Percentiles rank a stretch among this genome's conserved stretches.
phyloP scores from a whole-genome alignment of 2,797 vertebrate genomes.

The Spondyliosoma cantharus region DNA sequence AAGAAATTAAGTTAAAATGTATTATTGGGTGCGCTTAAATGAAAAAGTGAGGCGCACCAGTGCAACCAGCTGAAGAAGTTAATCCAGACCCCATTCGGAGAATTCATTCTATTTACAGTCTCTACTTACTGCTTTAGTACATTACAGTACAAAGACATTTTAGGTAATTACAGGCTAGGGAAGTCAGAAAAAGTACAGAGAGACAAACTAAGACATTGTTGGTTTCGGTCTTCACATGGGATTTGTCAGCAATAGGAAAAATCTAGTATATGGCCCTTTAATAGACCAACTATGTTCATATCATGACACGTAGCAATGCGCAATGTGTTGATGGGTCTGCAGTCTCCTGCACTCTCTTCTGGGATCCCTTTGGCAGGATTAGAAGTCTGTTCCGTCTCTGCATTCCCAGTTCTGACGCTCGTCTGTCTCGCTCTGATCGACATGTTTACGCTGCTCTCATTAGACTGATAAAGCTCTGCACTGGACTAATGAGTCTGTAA shows the following conservation, averaged over 20 bases:
- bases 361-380: slow-evolving; percentile 17
- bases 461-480: slow-evolving; percentile 54
- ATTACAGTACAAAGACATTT: background rate
- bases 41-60: too few relatives aligned
- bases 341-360: slow-evolving; percentile 23
- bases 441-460: slow-evolving; percentile 63
- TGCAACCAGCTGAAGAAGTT: too few relatives aligned
- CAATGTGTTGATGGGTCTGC: slow-evolving; percentile 27
- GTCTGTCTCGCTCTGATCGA: slow-evolving; percentile 28
- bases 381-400: slow-evolving; percentile 40
- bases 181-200: background rate
- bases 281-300: background rate
- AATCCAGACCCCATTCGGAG: background rate
- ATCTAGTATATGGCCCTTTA: background rate
- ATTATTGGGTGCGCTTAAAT: too few relatives aligned
- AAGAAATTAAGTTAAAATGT: too few relatives aligned
- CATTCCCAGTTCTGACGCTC: slow-evolving; percentile 31
- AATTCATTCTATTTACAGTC: background rate
- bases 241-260: background rate
- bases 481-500: slow-evolving; percentile 46
- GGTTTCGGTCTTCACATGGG: background rate
- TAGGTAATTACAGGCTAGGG: background rate
- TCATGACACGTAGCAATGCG: slow-evolving; percentile 15
- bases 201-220: background rate
- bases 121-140: background rate